These are phyloP conservation scores for Rhynchomys soricoides DNA, from an alignment of 2,113 vertebrate species.

Conservation along the genomic window DNA sequence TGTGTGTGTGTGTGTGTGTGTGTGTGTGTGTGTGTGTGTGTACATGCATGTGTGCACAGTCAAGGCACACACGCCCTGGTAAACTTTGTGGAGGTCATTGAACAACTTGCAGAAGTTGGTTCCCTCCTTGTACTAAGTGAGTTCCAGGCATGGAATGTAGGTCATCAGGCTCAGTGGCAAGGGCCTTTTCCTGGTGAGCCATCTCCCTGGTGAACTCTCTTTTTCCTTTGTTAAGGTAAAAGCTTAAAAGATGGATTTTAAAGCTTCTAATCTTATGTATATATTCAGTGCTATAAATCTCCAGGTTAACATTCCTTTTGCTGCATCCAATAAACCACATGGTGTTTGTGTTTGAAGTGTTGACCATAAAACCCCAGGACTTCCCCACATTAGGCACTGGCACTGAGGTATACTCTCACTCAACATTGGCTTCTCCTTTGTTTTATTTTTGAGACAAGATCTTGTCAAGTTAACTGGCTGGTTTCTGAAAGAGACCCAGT, in stretches of 20 bases:
- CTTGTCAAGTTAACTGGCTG: not conserved
- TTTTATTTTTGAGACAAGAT: not conserved
- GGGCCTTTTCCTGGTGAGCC: not conserved
- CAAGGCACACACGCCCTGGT: not conserved
- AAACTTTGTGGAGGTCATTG: not conserved
- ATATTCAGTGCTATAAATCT: not conserved
- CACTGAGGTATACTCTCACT: not conserved
- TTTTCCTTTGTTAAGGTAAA: not conserved
- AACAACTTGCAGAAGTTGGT: not conserved
- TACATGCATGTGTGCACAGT: not conserved
- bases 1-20: not conserved
- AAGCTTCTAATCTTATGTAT: not conserved
- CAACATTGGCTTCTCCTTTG: too few relatives aligned
- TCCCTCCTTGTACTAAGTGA: not conserved
- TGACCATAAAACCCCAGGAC: not conserved
- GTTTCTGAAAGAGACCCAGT: not conserved
- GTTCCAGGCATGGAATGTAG: not conserved
- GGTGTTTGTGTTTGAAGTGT: not conserved
- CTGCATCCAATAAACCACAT: not conserved
- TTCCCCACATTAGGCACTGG: too few relatives aligned
- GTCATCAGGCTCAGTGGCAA: not conserved
- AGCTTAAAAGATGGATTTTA: not conserved
- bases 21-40: not conserved
- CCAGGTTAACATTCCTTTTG: not conserved
- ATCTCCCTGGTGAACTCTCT: not conserved